phyloP scores from a whole-genome alignment of 1,140 invertebrate genomes.

The Drosophila lini region DNA sequence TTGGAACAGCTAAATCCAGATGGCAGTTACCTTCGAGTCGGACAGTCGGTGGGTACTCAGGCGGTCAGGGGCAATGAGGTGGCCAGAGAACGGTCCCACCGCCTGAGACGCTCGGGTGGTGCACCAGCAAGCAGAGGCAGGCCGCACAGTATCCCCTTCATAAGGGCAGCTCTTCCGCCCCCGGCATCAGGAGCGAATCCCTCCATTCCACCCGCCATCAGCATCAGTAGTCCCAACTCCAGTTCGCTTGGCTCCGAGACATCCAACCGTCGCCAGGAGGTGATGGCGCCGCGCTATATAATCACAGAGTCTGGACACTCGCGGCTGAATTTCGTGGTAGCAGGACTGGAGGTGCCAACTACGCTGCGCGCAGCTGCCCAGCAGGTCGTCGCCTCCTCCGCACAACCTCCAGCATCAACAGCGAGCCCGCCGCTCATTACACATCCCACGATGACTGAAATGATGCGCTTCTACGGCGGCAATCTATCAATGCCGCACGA shows the following conservation, averaged over 20 bases:
- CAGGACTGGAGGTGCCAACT: neutral
- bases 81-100: constrained; percentile 1
- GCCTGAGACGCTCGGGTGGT: neutral
- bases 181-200: neutral
- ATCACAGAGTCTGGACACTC: constrained; percentile 7
- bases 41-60: neutral
- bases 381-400: neutral
- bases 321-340: constrained; percentile 5
- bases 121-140: neutral
- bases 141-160: neutral
- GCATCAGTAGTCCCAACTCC: constrained; percentile 5
- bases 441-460: constrained; percentile 17
- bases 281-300: constrained; percentile 1
- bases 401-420: neutral
- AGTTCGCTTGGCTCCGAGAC: constrained; percentile 8
- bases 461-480: constrained; percentile 45
- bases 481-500: neutral
- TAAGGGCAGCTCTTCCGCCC: neutral
- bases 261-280: constrained; percentile 4
- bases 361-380: constrained; percentile 1
- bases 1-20: constrained; percentile 66
- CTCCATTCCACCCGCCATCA: constrained; percentile 1
- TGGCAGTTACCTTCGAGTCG: constrained; percentile 55
- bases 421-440: neutral
- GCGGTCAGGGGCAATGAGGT: constrained; percentile 7